phyloP scores from a whole-genome alignment of 2,888 invertebrate species.

The Acanthosepion lycidas region DNA sequence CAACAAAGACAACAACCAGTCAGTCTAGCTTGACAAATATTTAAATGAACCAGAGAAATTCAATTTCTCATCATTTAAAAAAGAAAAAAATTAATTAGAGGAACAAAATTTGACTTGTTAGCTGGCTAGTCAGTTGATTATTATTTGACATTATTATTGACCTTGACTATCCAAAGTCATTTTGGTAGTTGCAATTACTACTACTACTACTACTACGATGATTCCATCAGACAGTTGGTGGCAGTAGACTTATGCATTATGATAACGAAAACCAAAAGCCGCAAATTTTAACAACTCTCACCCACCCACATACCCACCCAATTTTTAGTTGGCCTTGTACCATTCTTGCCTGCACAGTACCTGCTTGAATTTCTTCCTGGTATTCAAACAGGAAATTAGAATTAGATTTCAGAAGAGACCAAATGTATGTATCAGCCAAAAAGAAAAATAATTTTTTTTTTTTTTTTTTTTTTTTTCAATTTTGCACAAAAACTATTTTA shows the following conservation, averaged over 20 bases:
- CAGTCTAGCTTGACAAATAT: not conserved
- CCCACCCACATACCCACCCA: not conserved
- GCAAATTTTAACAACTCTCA: slow-evolving; percentile 24
- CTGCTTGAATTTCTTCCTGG: slow-evolving; percentile 9
- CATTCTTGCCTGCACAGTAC: not conserved
- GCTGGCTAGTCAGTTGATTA: not conserved
- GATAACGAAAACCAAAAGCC: slow-evolving; percentile 45
- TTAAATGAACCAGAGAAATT: not conserved
- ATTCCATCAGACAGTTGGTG: not conserved
- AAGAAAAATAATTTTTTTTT: not conserved
- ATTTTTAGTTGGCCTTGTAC: not conserved
- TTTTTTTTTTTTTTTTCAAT: not conserved
- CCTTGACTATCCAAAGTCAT: not conserved
- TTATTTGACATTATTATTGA: not conserved
- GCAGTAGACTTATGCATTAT: not conserved
- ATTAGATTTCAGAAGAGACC: not conserved
- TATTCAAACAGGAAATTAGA: not conserved
- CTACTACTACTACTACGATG: not conserved
- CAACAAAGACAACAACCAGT: not conserved
- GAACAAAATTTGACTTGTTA: not conserved
- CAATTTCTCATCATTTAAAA: not conserved
- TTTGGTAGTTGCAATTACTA: not conserved
- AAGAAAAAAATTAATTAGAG: not conserved
- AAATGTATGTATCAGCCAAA: not conserved
- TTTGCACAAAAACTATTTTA: not conserved